Evolutionary conservation across 2,113 vertebrate species (phyloP).

Genomic region (Dicrurus megarhynchus): DNA sequence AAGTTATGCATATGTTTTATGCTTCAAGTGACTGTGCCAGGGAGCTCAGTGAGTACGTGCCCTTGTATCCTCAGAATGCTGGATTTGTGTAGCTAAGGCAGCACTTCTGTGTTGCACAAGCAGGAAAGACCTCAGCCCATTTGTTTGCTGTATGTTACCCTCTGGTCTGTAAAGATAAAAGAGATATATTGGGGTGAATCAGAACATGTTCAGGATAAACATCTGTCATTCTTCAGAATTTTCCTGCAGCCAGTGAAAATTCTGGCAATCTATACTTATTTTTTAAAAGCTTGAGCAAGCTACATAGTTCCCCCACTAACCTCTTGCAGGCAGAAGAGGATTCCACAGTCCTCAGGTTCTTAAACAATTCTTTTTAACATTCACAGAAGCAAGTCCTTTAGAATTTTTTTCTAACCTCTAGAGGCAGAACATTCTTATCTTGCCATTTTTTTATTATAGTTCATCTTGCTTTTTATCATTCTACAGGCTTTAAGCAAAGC

Average conservation of each 20-base stretch:
- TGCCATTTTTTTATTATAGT: not conserved
- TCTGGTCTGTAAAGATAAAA: not conserved
- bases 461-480: not conserved
- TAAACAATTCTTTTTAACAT: not conserved
- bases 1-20: not conserved
- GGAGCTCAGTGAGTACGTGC: not conserved
- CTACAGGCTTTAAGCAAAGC: not conserved
- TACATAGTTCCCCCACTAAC: not conserved
- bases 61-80: not conserved
- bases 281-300: not conserved
- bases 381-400: not conserved
- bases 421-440: not conserved
- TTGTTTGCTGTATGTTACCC: not conserved
- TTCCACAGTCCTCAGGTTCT: not conserved
- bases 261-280: not conserved
- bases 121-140: not conserved
- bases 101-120: not conserved
- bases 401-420: not conserved
- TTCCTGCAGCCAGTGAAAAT: not conserved
- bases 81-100: not conserved
- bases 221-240: not conserved
- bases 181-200: not conserved
- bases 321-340: not conserved
- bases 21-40: not conserved
- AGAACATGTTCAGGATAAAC: not conserved